Evolutionary conservation across 1,140 invertebrate species (phyloP).

Genomic region (Orius insidiosus): DNA sequence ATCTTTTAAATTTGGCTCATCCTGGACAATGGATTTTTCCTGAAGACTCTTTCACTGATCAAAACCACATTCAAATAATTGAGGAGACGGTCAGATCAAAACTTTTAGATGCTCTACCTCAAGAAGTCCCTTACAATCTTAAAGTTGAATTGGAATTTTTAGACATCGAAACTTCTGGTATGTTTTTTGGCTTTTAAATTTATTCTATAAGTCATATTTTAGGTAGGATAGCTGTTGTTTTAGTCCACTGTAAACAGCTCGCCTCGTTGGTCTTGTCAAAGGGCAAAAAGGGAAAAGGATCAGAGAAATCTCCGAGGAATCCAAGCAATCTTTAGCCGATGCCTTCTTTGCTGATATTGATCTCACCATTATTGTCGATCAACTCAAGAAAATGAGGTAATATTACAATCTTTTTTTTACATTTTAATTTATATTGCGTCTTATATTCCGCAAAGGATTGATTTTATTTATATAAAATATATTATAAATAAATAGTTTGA

Average conservation of each 20-base stretch:
- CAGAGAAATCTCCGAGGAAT: conserved; percentile 40
- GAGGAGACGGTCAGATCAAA: conserved; percentile 53
- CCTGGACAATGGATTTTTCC: conserved; percentile 46
- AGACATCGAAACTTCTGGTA: conserved; percentile 35
- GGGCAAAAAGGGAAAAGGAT: conserved; percentile 42
- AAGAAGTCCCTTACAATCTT: conserved; percentile 69
- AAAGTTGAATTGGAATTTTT: conserved; percentile 46
- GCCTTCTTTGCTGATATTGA: conserved; percentile 33
- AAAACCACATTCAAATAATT: conserved; percentile 46
- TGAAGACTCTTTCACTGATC: conserved; percentile 46
- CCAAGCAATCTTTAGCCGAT: conserved; percentile 37
- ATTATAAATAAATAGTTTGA: too few species aligned
- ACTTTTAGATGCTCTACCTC: conserved; percentile 54
- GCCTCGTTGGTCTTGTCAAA: conserved; percentile 41
- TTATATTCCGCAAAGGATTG: too few species aligned
- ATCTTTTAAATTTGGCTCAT: conserved; percentile 45
- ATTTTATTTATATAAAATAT: too few species aligned
- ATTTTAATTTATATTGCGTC: too few species aligned
- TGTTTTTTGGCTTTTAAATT: too few species aligned
- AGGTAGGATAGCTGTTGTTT: conserved; percentile 29
- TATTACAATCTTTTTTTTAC: too few species aligned
- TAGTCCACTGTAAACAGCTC: conserved; percentile 38
- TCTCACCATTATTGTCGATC: conserved; percentile 25
- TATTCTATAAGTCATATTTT: too few species aligned
- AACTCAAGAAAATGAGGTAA: conserved; percentile 13